phyloP scores from a whole-genome alignment of 1,140 invertebrate genomes.

The Anoplolepis gracilipes region DNA sequence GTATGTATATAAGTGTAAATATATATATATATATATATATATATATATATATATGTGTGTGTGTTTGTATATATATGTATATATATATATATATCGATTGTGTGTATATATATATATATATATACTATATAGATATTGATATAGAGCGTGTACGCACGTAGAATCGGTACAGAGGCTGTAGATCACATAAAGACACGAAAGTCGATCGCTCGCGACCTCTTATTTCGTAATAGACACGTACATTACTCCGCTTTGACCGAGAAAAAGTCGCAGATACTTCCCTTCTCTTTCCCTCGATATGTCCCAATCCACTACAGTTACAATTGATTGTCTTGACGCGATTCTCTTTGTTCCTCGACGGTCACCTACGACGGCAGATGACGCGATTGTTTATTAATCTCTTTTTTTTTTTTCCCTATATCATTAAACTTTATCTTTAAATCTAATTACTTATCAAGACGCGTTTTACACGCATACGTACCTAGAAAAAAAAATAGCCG shows the following conservation, averaged over 20 bases:
- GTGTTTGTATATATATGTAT: constrained; percentile 5
- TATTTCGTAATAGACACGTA: constrained; percentile 44
- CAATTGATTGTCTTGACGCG: constrained; percentile 83
- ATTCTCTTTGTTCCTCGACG: constrained; percentile 77
- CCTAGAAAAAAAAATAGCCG: constrained; percentile 35
- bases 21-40: constrained; percentile 63
- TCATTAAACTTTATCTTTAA: constrained; percentile 44
- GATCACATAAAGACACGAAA: constrained; percentile 75
- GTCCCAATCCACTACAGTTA: constrained; percentile 74
- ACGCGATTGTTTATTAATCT: constrained; percentile 53
- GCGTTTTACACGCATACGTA: constrained; percentile 43
- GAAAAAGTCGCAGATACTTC: constrained; percentile 29
- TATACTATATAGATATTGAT: constrained; percentile 65
- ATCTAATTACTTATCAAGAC: constrained; percentile 44
- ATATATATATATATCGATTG: constrained; percentile 53
- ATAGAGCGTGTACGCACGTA: constrained; percentile 68
- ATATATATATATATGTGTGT: constrained; percentile 55
- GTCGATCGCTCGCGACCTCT: constrained; percentile 23
- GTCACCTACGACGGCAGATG: constrained; percentile 57
- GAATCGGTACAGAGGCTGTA: constrained; percentile 65
- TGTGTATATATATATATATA: constrained; percentile 49
- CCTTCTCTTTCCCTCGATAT: constrained; percentile 52
- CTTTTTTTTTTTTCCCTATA: constrained; percentile 26
- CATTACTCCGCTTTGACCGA: constrained; percentile 18
- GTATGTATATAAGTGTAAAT: constrained; percentile 71